Conservation (phyloP, 2,888 invertebrate genomes). For the Pasiphila rectangulata region DNA sequence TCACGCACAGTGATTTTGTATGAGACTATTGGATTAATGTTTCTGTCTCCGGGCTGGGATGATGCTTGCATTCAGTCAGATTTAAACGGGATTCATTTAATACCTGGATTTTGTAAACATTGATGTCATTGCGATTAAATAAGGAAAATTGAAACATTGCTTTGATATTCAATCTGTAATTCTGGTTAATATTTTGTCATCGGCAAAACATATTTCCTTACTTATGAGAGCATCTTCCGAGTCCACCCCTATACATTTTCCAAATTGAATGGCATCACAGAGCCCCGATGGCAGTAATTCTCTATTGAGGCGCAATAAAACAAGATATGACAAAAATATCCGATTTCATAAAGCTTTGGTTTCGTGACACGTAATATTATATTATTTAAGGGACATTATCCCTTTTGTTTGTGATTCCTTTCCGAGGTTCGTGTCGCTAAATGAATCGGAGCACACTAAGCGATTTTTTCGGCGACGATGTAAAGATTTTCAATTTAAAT, state of each 20-base stretch:
- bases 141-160: too few species aligned
- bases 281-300: conserved; percentile 56
- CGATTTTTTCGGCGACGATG: conserved; percentile 32
- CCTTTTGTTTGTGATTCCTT: conserved; percentile 66
- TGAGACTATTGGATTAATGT: conserved; percentile 72
- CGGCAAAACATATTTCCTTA: conserved; percentile 15
- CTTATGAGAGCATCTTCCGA: conserved; percentile 24
- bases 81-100: conserved; percentile 9
- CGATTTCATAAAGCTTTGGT: conserved; percentile 79
- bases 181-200: conserved; percentile 9
- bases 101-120: not conserved
- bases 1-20: conserved; percentile 70
- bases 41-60: conserved; percentile 35
- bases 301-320: conserved; percentile 74
- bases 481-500: too few species aligned
- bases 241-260: conserved; percentile 54
- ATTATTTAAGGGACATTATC: conserved; percentile 73
- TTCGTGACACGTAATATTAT: conserved; percentile 78
- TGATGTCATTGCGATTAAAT: not conserved
- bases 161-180: too few species aligned
- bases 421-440: conserved; percentile 52
- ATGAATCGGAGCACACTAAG: conserved; percentile 46
- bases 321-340: conserved; percentile 82
- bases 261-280: conserved; percentile 61
- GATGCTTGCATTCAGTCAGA: conserved; percentile 7